These are phyloP conservation scores for Platypus cylindrus DNA, from an alignment of 2,888 invertebrate species.

Conservation along the genomic window DNA sequence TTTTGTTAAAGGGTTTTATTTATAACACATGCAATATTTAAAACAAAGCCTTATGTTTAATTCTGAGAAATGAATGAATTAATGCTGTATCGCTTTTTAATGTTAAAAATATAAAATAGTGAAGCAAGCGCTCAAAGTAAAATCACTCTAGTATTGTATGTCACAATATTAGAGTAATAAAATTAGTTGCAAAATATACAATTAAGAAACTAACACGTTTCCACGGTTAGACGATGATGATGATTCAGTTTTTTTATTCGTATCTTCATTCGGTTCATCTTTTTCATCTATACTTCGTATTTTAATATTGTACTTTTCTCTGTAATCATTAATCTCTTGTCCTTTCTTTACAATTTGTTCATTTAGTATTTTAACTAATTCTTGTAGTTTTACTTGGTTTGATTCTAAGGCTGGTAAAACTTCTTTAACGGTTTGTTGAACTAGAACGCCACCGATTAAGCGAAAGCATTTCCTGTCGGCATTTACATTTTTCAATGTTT, in stretches of 20 bases:
- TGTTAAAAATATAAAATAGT: too few relatives aligned
- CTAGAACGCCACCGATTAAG: constrained; percentile 86
- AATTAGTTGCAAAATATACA: too few relatives aligned
- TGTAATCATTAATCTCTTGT: constrained; percentile 80
- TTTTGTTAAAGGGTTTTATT: too few relatives aligned
- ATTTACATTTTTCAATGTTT: constrained; percentile 78
- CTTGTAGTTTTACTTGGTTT: constrained; percentile 68
- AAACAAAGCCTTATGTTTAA: too few relatives aligned
- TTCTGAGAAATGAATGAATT: too few relatives aligned
- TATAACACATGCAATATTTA: too few relatives aligned
- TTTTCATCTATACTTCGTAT: constrained; percentile 55
- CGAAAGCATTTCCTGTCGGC: constrained; percentile 80
- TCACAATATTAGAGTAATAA: too few relatives aligned
- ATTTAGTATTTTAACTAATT: constrained; percentile 64
- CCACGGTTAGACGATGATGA: too few relatives aligned
- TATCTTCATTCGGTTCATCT: too few relatives aligned
- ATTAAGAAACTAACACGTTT: constrained; percentile 35
- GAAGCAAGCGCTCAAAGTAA: too few relatives aligned
- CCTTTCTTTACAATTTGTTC: constrained; percentile 80
- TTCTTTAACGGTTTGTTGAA: constrained; percentile 84
- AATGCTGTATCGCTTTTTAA: too few relatives aligned
- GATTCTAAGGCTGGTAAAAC: constrained; percentile 72
- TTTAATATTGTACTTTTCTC: constrained; percentile 79
- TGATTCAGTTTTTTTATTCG: constrained; percentile 25
- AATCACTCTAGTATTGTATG: too few relatives aligned